Base-by-base conservation (phyloP, 1,140 invertebrate species). In the Brachionus paranguensis region DNA sequence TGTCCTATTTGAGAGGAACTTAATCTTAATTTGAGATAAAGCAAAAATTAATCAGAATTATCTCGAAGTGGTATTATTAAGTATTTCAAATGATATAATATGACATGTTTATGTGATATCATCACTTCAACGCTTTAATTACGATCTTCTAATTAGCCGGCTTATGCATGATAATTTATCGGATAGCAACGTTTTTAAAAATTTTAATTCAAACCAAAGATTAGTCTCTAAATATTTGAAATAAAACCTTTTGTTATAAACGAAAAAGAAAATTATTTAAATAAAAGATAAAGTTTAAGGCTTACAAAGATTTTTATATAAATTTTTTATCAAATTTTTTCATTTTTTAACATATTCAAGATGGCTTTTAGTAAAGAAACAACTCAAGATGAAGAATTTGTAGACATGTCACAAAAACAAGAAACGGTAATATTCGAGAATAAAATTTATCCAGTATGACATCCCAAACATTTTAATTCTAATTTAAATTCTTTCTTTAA, bases 371-470 rank as follows among this genome's bases (percentile, higher is more conserved):
- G 3, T 10, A 60, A 60, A 20, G 20, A 60, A 60, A 20, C 17
- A 60, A 24, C 3, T 60, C 53, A 24, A 60, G 53, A 20, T 10
- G 53, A 60, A 20, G 53, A 68, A 76, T 83, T 55, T 68, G 33
- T n/a, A 37, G 55, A 72, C 37, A 20, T 72, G 8, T n/a, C 14
- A n/a, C 45, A 72, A 72, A 41, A 41, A 17, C 2, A 72, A 3
- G 33, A 72, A 10, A 85, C 20, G 33, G 29, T 60, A 45, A 76
- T 45, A 65, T 65, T 78, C n/a, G 37, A 50, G 29, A 76, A 78
- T 78, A 53, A 43, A 70, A 78, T 65, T 45, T 8, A 74, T 74
- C 29, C 29, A n/a, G 45, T 41, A 24, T 47, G 53, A 17, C 3
- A 60, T 60, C n/a, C 14, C 8, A 24, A 12, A 20, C 45, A 17